A percentile compares a stretch with the other conserved stretches of the same genome.
phyloP scores from a whole-genome alignment of 2,797 vertebrate species.

The Myoxocephalus aenaeus region DNA sequence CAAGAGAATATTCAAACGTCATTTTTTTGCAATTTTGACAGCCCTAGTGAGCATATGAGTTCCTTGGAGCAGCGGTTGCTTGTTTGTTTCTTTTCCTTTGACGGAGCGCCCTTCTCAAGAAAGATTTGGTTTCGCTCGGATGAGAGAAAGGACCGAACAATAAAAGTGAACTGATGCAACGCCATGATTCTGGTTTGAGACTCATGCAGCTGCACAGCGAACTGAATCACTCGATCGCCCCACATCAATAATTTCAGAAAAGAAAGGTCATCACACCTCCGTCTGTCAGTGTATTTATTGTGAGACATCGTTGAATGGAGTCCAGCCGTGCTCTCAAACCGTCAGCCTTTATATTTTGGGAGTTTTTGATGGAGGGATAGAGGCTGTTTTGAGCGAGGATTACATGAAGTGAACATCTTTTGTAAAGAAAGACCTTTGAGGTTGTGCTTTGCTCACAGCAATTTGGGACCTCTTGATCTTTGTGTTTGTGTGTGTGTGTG shows the following conservation, averaged over 20 bases:
- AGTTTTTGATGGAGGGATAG: conserved; percentile 43
- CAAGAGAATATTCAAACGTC: no score
- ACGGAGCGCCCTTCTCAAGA: conserved; percentile 34
- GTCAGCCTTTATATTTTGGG: conserved; percentile 28
- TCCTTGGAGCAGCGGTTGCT: conserved; percentile 20
- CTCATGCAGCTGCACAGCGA: conserved; percentile 24
- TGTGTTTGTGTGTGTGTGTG: conserved; percentile 7
- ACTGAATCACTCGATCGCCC: conserved; percentile 25
- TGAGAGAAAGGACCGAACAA: conserved; percentile 22
- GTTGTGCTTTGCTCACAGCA: conserved; percentile 17
- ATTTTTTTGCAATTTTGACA: no score
- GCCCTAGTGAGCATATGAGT: conserved; percentile 20
- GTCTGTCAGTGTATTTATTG: conserved; percentile 51
- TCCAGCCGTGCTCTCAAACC: conserved; percentile 46
- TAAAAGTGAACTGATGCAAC: conserved; percentile 48
- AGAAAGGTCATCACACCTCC: conserved; percentile 62
- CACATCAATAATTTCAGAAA: conserved; percentile 65
- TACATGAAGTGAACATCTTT: conserved; percentile 40
- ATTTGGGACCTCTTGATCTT: conserved; percentile 30
- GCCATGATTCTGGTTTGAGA: conserved; percentile 29
- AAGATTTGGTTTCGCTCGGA: conserved; percentile 35
- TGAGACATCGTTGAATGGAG: conserved; percentile 49
- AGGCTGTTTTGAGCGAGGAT: conserved; percentile 42
- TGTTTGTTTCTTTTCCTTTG: conserved; percentile 41
- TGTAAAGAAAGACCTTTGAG: conserved; percentile 27